phyloP scores from a whole-genome alignment of 1,140 invertebrate genomes.

The Epicauta chinensis region DNA sequence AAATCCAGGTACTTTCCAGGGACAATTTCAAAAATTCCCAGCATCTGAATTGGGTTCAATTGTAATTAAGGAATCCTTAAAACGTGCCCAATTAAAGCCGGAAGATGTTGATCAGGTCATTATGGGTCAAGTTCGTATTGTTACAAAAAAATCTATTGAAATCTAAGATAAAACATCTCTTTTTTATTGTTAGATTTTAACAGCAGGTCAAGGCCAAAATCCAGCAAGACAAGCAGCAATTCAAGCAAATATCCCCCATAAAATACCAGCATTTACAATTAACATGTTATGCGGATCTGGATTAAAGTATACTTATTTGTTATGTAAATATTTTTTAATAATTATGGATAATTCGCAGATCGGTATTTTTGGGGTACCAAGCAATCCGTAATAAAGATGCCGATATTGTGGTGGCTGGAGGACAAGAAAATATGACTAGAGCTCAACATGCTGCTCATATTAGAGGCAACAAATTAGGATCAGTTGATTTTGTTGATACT shows the following conservation, averaged over 20 bases:
- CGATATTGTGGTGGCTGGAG: slow-evolving; percentile 69
- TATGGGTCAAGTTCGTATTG: slow-evolving; percentile 65
- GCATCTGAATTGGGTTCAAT: slow-evolving; percentile 64
- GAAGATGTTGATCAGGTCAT: slow-evolving; percentile 78
- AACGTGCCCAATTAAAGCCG: slow-evolving; percentile 53
- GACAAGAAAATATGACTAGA: slow-evolving; percentile 82
- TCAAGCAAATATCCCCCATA: slow-evolving; percentile 67
- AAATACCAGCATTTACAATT: slow-evolving; percentile 66
- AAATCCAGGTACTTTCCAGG: slow-evolving; percentile 30
- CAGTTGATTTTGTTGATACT: slow-evolving; percentile 59
- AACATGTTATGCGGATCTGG: slow-evolving; percentile 88
- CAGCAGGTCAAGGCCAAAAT: slow-evolving; percentile 76
- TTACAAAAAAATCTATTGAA: not conserved
- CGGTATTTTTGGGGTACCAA: slow-evolving; percentile 62
- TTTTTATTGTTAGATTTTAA: slow-evolving; percentile 51
- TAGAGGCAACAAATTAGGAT: slow-evolving; percentile 67
- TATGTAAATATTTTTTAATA: slow-evolving; percentile 12
- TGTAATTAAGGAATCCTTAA: slow-evolving; percentile 67
- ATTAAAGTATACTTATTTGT: slow-evolving; percentile 54
- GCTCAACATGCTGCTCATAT: slow-evolving; percentile 66
- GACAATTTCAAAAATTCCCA: slow-evolving; percentile 31
- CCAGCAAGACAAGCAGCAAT: slow-evolving; percentile 76
- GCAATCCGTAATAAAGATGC: slow-evolving; percentile 65
- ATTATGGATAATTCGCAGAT: slow-evolving; percentile 44
- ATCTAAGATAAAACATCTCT: not conserved